Base-by-base conservation (phyloP, 2,797 vertebrate species). In the Aulostomus chinensis region DNA sequence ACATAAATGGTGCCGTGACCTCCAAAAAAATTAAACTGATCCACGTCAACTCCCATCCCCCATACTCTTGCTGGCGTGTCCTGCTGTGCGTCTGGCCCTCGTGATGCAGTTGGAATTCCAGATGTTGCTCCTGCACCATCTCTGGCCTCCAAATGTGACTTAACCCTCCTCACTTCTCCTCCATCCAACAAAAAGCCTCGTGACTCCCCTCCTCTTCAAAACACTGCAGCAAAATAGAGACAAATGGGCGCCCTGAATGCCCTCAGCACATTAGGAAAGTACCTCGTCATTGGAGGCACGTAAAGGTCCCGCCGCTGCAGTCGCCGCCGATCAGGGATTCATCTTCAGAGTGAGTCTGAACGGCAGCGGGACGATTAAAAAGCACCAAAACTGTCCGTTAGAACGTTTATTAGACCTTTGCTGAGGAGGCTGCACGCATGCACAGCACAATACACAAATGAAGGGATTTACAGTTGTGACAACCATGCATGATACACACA, bases 71-170 rank as follows among this genome's bases (percentile, higher is more conserved):
- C 8, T 7, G 47, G 69, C 9, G 7, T 11, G 34, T 75, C 73
- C 68, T 22, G 57, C 71, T 73, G 76, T 52, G 68, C 45, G 60
- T 68, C 65, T 77, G 74, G 73, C 67, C 50, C 58, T 74, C 71
- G 61, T 72, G 77, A 89, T 80, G 73, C 86, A 84, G 84, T 87
- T 54, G 70, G 78, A 86, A 88, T 89, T 88, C 91, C 90, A 92
- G 91, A 91, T 92, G 91, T 89, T 89, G 81, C 43, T 87, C 73
- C 85, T 85, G 68, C 83, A 83, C 68, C 73, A 83, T 84, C 76
- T 80, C 69, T 88, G 85, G 83, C 76, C 76, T 86, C 83, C 71
- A 80, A 85, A 87, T 83, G 82, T 77, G 81, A 84, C 64, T 81
- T 69, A 65, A 72, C 69, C 50, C 75, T 61, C 47, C 38, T 61